phyloP scores from a whole-genome alignment of 2,888 invertebrate genomes.

The Hydroisotoma schaefferi region DNA sequence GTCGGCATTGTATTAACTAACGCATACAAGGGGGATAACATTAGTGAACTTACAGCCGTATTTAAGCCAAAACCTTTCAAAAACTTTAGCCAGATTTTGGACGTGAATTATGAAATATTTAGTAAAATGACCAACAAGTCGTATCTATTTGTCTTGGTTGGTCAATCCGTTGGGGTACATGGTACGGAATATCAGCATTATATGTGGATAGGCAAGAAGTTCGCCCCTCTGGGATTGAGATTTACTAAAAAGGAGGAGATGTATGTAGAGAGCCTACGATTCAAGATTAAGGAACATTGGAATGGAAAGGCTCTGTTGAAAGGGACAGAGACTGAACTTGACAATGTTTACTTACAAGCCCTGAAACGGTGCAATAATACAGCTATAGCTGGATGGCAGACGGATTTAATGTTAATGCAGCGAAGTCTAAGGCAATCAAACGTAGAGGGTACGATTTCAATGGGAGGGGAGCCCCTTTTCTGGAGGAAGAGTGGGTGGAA shows the following conservation, averaged over 20 bases:
- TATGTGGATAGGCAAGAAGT: neutral
- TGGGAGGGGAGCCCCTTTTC: neutral
- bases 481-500: neutral
- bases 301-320: neutral
- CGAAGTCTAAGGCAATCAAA: too few species aligned
- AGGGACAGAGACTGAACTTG: neutral
- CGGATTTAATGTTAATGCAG: neutral
- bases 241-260: neutral
- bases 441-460: neutral
- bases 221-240: neutral
- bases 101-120: neutral
- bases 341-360: neutral
- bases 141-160: neutral
- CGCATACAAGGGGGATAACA: conserved; percentile 8
- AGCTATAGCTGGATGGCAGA: neutral
- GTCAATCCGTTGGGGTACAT: neutral
- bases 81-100: neutral
- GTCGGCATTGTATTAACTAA: neutral
- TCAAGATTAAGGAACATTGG: neutral
- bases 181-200: neutral
- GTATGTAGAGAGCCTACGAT: neutral
- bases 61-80: neutral
- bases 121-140: neutral
- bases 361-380: neutral
- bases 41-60: neutral